Conservation (phyloP, 2,888 invertebrate species). For the Yponomeuta cagnagella region DNA sequence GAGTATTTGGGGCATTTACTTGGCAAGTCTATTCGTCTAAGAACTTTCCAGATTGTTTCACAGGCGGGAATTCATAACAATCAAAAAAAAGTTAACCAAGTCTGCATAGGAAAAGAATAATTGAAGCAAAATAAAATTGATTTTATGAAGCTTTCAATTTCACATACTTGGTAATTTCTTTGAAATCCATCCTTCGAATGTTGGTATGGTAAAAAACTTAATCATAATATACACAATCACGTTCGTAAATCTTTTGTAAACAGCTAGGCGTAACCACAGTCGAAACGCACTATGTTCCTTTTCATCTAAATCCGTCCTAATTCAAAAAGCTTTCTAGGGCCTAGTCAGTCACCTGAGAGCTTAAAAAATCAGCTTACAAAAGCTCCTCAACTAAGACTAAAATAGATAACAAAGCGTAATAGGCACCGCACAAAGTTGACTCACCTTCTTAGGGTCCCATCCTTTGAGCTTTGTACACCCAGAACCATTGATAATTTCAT, state of each 20-base stretch:
- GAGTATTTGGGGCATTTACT: too few species aligned
- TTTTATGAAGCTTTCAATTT: neutral
- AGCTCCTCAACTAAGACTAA: neutral
- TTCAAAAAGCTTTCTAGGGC: conserved; percentile 5
- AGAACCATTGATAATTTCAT: too few species aligned
- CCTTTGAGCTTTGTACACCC: too few species aligned
- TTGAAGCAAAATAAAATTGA: neutral
- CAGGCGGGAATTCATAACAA: too few species aligned
- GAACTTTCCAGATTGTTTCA: too few species aligned
- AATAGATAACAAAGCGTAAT: neutral
- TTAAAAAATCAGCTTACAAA: neutral
- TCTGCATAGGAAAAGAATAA: neutral
- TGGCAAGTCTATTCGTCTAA: too few species aligned
- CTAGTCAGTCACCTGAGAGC: conserved; percentile 8
- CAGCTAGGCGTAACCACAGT: neutral
- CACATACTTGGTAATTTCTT: neutral
- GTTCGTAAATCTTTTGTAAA: neutral
- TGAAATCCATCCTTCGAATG: neutral
- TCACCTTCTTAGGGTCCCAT: neutral
- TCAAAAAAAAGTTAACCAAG: too few species aligned
- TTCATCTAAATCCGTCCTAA: neutral
- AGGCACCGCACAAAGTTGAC: neutral
- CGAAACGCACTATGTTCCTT: neutral
- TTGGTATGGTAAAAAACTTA: too few species aligned
- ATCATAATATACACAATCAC: neutral